These are phyloP conservation scores for Python bivittatus DNA, from an alignment of 2,113 vertebrate genomes.

Conservation along the genomic window DNA sequence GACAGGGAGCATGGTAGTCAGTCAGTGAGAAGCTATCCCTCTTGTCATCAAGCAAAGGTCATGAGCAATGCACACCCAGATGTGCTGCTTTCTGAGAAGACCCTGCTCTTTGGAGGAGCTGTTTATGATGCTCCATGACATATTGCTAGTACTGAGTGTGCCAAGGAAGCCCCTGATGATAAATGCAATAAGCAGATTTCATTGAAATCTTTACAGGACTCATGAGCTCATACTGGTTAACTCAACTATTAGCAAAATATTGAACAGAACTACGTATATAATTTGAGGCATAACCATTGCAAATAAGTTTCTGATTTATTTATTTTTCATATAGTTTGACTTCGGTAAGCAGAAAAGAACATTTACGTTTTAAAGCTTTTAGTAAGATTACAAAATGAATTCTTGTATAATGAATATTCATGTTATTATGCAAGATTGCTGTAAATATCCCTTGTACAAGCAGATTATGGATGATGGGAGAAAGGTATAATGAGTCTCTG, in stretches of 20 bases:
- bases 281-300: not conserved
- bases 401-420: too few species aligned
- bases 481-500: not conserved
- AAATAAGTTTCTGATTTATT: not conserved
- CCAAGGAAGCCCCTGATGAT: not conserved
- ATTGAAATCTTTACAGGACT: not conserved
- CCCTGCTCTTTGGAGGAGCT: not conserved
- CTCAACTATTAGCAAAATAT: not conserved
- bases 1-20: not conserved
- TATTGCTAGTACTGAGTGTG: not conserved
- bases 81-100: not conserved
- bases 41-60: not conserved
- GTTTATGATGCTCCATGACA: not conserved
- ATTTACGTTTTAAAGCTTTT: not conserved
- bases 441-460: not conserved
- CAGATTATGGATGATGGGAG: not conserved
- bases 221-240: not conserved
- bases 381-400: not conserved
- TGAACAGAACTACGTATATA: not conserved
- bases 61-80: not conserved
- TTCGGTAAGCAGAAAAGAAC: not conserved
- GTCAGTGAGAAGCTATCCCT: not conserved
- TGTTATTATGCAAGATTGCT: not conserved
- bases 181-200: not conserved
- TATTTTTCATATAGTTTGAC: not conserved